phyloP scores from a whole-genome alignment of 2,888 invertebrate species.

The Nomada hirtipes region DNA sequence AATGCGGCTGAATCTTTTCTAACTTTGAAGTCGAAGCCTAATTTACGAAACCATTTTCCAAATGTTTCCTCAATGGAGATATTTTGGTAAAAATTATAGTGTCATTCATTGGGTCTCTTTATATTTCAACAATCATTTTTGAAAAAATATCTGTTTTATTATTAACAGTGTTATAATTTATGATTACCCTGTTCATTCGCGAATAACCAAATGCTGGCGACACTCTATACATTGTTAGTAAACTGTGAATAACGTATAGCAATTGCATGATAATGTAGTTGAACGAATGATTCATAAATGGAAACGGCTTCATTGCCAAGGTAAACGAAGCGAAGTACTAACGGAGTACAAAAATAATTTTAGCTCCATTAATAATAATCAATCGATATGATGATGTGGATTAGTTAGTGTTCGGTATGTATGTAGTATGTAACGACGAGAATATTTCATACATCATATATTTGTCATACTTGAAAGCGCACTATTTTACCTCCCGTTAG shows the following conservation, averaged over 20 bases:
- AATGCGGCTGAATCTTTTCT: no score
- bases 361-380: conserved; percentile 11
- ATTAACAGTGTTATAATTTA: neutral
- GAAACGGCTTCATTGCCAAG: neutral
- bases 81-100: no score
- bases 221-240: conserved; percentile 44
- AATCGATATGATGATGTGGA: neutral
- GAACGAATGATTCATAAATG: conserved; percentile 28
- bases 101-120: no score
- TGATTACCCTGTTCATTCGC: conserved; percentile 15
- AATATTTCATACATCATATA: neutral
- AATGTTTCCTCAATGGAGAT: no score
- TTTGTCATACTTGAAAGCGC: neutral
- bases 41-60: no score
- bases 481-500: neutral
- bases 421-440: no score
- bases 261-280: conserved; percentile 52
- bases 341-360: conserved; percentile 30
- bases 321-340: conserved; percentile 28
- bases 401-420: neutral
- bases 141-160: no score
- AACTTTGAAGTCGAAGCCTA: no score
- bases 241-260: conserved; percentile 49
- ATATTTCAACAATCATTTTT: no score
- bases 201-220: neutral